These are phyloP conservation scores for Agrilus biguttatus DNA, from an alignment of 2,888 invertebrate genomes.

Conservation along the genomic window DNA sequence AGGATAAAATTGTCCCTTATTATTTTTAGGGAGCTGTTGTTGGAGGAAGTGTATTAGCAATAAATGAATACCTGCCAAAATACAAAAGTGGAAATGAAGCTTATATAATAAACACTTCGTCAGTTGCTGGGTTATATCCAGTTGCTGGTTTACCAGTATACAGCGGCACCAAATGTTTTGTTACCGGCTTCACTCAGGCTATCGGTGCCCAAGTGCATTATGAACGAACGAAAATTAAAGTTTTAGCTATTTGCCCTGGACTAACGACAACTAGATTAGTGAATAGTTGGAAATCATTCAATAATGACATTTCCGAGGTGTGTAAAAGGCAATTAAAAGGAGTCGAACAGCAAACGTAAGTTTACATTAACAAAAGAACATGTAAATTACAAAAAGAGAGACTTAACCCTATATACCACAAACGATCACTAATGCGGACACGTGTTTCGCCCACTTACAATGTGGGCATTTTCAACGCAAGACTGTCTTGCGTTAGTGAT, in stretches of 20 bases:
- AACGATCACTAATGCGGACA: too few species aligned
- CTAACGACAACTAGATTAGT: constrained; percentile 1
- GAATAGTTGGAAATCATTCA: not conserved
- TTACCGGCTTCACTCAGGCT: constrained; percentile 9
- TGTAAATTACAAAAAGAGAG: too few species aligned
- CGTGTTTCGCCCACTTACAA: too few species aligned
- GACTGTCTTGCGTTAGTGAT: too few species aligned
- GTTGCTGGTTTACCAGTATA: constrained; percentile 4
- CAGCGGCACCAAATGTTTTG: constrained; percentile 3
- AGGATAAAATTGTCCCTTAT: not conserved
- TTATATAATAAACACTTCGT: constrained; percentile 14
- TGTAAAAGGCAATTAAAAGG: too few species aligned
- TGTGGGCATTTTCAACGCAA: too few species aligned
- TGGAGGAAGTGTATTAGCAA: constrained; percentile 11
- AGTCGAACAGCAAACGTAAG: too few species aligned
- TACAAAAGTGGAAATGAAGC: constrained; percentile 13
- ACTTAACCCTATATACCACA: too few species aligned
- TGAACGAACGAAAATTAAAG: constrained; percentile 5
- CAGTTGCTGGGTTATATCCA: constrained; percentile 10
- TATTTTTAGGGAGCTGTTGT: constrained; percentile 9
- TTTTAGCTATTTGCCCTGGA: constrained; percentile 12
- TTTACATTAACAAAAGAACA: too few species aligned
- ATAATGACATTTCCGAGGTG: too few species aligned
- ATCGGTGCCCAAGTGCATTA: constrained; percentile 6
- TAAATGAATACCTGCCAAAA: constrained; percentile 13